Percentiles rank a stretch among this genome's conserved stretches.
Conservation (phyloP, 2,113 vertebrate species). For the Sprattus sprattus region DNA sequence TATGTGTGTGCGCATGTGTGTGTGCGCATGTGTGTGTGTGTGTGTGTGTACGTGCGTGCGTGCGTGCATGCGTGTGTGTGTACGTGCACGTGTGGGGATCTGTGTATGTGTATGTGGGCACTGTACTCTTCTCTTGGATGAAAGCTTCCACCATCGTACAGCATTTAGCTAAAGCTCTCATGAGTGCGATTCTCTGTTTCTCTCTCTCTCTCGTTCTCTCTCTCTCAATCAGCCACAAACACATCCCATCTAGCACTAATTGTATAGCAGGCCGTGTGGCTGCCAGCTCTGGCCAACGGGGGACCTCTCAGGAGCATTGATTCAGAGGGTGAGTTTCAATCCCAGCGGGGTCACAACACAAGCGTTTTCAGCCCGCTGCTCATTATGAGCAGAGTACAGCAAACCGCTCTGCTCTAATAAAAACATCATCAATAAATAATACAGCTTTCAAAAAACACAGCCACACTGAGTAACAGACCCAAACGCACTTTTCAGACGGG, state of each 20-base stretch:
- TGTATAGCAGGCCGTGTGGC: neutral
- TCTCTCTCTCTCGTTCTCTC: neutral
- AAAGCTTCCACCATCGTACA: too few relatives aligned
- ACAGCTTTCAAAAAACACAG: neutral
- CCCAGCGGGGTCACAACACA: neutral
- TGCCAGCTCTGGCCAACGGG: neutral
- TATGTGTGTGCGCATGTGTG: neutral
- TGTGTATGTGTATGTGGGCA: too few relatives aligned
- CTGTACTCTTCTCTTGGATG: too few relatives aligned
- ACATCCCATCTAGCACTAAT: neutral
- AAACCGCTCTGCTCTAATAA: constrained; percentile 8
- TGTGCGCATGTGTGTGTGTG: neutral
- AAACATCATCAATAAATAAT: constrained; percentile 15
- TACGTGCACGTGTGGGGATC: too few relatives aligned
- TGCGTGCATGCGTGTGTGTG: too few relatives aligned
- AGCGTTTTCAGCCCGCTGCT: neutral
- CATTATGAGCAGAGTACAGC: neutral
- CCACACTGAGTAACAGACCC: too few relatives aligned
- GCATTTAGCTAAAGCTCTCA: too few relatives aligned
- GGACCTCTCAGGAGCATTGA: constrained; percentile 1
- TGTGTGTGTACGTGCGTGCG: neutral
- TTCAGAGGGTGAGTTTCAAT: neutral
- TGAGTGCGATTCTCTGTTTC: neutral
- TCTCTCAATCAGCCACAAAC: neutral
- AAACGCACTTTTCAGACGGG: neutral